Evolutionary conservation across 2,888 invertebrate genomes (phyloP), one percentile per base, ranked within the genome.

Genomic region (Apotomis turbidana): DNA sequence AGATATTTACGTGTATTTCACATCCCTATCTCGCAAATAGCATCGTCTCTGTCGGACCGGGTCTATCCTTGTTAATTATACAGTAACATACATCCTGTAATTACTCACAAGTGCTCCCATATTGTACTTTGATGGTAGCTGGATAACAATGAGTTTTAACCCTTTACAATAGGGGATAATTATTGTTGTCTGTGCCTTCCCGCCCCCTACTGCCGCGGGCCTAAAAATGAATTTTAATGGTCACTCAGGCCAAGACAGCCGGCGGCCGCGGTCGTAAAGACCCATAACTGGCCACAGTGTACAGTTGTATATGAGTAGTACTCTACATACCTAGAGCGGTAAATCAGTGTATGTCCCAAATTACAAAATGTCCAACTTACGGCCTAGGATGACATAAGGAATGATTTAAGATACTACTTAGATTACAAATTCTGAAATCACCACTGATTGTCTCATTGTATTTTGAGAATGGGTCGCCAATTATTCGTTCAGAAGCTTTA

Each of bases 221-320:
- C 70, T 70, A 70, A 63, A 69, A 70, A 67, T 71, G 61, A 67
- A 71, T 71, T 67, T 71, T 71, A 71, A 71, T 62, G 71, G 71
- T 71, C 71, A 71, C 71, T 62, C 71, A 51, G 61, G 49, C 52
- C 67, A 54, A 62, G 66, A 61, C 64, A 64, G 41, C 15, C 44
- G 54, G 51, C 67, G 49, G 67, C 67, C 61, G 61, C 61, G 54
- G 71, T 46, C 66, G 60, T 57, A 51, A 27, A 61, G 61, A 57
- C 67, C 71, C 67, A 5, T 10, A 12, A 41, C 4, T 12, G 44
- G 41, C 44, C 55, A 46, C 64, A 66, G 55, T 46, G 8, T n/a
- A 66, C 46, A 55, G 55, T 2, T 55, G 15, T 44, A 8, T 36
- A 63, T 9, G 4, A 36, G 15, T 27, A 12, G 27, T 27, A 27